These are phyloP conservation scores for Lottia gigantea DNA, from an alignment of 2,888 invertebrate species.

Conservation along the genomic window DNA sequence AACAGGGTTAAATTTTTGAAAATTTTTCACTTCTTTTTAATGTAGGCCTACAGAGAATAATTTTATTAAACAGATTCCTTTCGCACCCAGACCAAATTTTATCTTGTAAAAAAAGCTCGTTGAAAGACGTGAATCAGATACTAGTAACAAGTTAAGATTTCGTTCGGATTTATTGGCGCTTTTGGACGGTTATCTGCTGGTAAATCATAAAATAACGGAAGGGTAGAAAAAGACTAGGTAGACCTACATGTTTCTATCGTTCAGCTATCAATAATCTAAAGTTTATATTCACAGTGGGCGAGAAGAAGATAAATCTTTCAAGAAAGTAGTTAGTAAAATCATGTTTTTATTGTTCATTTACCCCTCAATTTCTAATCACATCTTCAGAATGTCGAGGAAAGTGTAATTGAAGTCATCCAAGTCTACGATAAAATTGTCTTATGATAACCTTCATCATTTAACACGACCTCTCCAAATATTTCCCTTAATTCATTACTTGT, in stretches of 20 bases:
- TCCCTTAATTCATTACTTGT: no score
- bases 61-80: conserved; percentile 14
- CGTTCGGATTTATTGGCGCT: not conserved
- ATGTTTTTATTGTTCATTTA: conserved; percentile 6
- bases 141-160: conserved; percentile 17
- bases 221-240: not conserved
- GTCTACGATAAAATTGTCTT: not conserved
- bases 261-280: not conserved
- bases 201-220: not conserved
- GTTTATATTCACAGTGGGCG: conserved; percentile 2
- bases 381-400: not conserved
- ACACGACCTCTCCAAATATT: no score
- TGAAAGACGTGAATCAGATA: conserved; percentile 13
- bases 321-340: not conserved
- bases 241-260: not conserved
- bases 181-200: not conserved
- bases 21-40: no score
- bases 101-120: conserved; percentile 14
- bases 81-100: not conserved
- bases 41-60: not conserved
- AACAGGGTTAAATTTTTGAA: no score
- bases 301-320: conserved; percentile 1
- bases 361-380: not conserved
- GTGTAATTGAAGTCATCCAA: not conserved
- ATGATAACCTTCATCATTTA: not conserved